These are phyloP conservation scores for Synergus laeviventris DNA, from an alignment of 2,888 invertebrate genomes.

Conservation along the genomic window DNA sequence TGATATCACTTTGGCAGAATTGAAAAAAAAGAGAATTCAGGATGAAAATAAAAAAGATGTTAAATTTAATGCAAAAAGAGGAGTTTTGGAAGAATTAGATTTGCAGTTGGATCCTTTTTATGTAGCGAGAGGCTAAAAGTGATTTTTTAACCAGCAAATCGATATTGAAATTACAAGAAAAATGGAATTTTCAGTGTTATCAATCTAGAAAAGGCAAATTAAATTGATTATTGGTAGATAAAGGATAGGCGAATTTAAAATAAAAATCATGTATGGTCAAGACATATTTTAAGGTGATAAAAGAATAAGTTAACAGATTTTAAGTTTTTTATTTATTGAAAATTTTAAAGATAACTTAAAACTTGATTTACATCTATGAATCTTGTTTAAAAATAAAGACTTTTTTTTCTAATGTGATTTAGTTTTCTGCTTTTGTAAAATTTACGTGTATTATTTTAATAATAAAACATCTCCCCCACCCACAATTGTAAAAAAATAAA, in stretches of 20 bases:
- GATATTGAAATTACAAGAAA: not conserved
- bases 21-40: not conserved
- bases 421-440: not conserved
- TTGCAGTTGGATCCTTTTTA: slow-evolving; percentile 60
- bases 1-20: not conserved
- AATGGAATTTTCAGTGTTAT: not conserved
- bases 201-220: not conserved
- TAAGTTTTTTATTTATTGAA: not conserved
- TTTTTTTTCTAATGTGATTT: too few species aligned
- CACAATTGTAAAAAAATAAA: not conserved
- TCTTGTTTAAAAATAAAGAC: not conserved
- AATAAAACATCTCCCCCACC: not conserved
- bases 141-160: slow-evolving; percentile 38
- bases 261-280: too few species aligned
- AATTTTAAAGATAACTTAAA: not conserved
- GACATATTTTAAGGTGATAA: not conserved
- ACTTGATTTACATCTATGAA: not conserved
- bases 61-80: slow-evolving; percentile 41
- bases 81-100: slow-evolving; percentile 56
- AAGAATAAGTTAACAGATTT: not conserved
- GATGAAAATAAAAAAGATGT: not conserved
- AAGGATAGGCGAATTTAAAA: too few species aligned
- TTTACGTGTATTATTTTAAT: not conserved
- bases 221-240: not conserved
- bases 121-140: slow-evolving; percentile 53